phyloP scores from a whole-genome alignment of 2,113 vertebrate genomes.

The Leuciscus idus region DNA sequence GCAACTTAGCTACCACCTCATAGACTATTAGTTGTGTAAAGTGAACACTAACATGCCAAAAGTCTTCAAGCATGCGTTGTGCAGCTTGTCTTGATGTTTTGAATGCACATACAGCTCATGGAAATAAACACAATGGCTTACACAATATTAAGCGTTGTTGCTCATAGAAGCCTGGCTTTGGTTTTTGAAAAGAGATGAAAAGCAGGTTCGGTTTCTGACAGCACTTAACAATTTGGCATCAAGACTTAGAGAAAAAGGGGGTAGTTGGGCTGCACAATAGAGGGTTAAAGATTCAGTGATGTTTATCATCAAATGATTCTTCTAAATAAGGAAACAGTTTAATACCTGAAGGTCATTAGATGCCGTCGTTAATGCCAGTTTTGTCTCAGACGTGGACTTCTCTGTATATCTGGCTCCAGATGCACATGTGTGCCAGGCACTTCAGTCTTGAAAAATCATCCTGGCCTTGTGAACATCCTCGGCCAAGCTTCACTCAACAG shows the following conservation, averaged over 20 bases:
- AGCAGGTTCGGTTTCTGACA: constrained; percentile 27
- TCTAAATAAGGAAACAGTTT: background rate
- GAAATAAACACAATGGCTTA: constrained; percentile 1
- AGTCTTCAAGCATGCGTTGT: background rate
- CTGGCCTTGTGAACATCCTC: constrained; percentile 4
- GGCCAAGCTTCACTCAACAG: constrained; percentile 15
- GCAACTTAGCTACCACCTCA: too few relatives aligned
- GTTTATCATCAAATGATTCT: constrained; percentile 1
- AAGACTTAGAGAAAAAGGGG: constrained; percentile 10
- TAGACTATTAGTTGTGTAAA: background rate
- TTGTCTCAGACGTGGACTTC: background rate
- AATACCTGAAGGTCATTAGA: background rate
- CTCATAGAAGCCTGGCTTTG: constrained; percentile 7
- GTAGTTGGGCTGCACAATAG: background rate
- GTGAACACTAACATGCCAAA: background rate
- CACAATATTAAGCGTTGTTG: background rate
- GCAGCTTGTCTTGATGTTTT: background rate
- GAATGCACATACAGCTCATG: background rate
- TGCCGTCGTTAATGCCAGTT: background rate
- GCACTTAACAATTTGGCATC: constrained; percentile 36
- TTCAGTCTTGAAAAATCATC: background rate
- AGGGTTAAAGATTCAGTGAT: background rate
- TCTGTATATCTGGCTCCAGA: background rate
- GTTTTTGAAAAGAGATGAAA: constrained; percentile 29
- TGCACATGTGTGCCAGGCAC: background rate